These are phyloP conservation scores for Sclerodermus sp. DNA, from an alignment of 2,888 invertebrate genomes.

Conservation along the genomic window DNA sequence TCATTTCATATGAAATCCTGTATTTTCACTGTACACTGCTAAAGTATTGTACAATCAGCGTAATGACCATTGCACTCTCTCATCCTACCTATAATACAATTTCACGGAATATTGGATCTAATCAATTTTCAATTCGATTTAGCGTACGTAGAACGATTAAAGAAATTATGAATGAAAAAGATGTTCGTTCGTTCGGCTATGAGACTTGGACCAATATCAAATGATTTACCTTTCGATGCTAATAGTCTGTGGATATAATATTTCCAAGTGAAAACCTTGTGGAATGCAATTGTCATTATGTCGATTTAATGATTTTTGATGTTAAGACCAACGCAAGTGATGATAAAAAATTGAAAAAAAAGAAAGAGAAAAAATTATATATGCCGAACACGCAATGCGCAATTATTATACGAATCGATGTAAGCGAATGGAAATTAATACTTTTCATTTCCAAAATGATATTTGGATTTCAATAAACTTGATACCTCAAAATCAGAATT, in stretches of 20 bases:
- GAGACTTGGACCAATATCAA: too few species aligned
- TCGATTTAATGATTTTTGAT: slow-evolving; percentile 15
- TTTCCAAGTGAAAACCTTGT: too few species aligned
- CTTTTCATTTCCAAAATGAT: slow-evolving; percentile 50
- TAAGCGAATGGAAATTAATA: slow-evolving; percentile 51
- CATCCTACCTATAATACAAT: not conserved
- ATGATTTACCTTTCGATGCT: too few species aligned
- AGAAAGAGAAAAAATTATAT: slow-evolving; percentile 33
- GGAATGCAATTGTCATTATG: slow-evolving; percentile 21
- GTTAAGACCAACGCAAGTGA: slow-evolving; percentile 9
- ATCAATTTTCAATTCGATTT: not conserved
- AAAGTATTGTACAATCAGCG: slow-evolving; percentile 9
- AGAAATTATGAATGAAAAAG: too few species aligned
- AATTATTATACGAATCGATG: slow-evolving; percentile 52
- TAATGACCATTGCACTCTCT: slow-evolving; percentile 20
- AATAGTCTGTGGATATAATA: too few species aligned
- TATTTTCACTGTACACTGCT: too few species aligned
- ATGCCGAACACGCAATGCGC: slow-evolving; percentile 45
- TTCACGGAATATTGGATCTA: not conserved
- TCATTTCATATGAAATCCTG: too few species aligned
- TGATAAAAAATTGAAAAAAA: slow-evolving; percentile 14
- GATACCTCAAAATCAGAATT: slow-evolving; percentile 55
- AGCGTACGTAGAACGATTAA: too few species aligned
- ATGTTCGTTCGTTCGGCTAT: too few species aligned
- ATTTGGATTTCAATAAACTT: slow-evolving; percentile 56